Evolutionary conservation across 2,113 vertebrate species (phyloP).

Genomic region (Caloenas nicobarica): DNA sequence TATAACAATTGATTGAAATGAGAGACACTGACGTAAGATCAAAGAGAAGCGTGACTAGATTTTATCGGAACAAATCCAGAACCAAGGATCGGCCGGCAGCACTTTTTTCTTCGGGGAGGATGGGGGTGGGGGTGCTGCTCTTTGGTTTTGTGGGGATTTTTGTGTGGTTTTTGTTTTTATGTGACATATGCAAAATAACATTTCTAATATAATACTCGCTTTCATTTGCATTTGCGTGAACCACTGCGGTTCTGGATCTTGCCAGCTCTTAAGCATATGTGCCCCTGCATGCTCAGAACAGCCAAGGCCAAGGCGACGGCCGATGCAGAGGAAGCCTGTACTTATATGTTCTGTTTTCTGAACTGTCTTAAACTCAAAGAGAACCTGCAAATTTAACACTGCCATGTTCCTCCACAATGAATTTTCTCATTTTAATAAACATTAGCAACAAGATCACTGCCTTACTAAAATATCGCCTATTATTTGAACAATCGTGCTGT

Average conservation of each 20-base stretch:
- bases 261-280: neutral
- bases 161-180: neutral
- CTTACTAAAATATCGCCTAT: neutral
- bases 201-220: neutral
- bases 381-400: neutral
- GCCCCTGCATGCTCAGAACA: neutral
- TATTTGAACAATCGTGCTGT: neutral
- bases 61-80: neutral
- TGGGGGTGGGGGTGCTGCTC: no score
- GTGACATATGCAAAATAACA: neutral
- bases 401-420: neutral
- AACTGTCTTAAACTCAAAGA: neutral
- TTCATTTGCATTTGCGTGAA: neutral
- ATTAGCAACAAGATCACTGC: neutral
- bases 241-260: neutral
- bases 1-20: neutral
- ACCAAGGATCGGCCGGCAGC: neutral
- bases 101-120: neutral
- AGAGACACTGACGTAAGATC: neutral
- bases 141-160: neutral
- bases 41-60: neutral
- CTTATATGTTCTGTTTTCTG: neutral
- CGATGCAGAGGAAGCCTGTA: neutral
- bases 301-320: neutral
- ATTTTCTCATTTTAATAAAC: neutral